Evolutionary conservation across 2,888 invertebrate genomes (phyloP), one percentile per base, ranked within the genome.

Genomic region (Linnaemya tessellans): DNA sequence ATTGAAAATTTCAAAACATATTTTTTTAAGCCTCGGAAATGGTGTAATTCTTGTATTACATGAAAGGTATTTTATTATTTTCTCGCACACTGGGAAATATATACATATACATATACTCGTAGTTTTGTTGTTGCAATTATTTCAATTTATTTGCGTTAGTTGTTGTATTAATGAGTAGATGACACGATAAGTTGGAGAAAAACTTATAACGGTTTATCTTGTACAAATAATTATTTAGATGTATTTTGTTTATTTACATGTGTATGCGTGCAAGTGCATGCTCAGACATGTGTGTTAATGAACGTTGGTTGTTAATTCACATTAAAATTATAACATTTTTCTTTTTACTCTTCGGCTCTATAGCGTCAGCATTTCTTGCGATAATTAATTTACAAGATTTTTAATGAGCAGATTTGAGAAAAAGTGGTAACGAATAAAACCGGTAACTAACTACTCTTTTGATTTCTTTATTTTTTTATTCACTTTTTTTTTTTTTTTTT

Each of bases 121-220:
- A 35, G 11, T 60, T 60, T 71, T 65, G 51, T 54, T 54, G 54
- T 64, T 75, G 65, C 20, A 62, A 73, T 73, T 51, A 73, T 62
- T 49, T 20, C 49, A 9, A 35, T 62, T 35, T 51, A 67, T n/a
- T 15, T 18, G 30, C 11, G n/a, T 43, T 51, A 35, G 65, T 62
- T 60, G 60, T 65, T 68, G 68, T 51, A 38, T 78, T 85, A 80
- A 85, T 82, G 75, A 38, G n/a, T 65, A 62, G 74, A 75, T 71
- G 75, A 67, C 85, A 85, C 25, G 85, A 82, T 80, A 80, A 51
- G 13, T 46, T 25, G 25, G 20, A 41, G 58, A 35, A 65, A 78
- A 49, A 64, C 9, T 71, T 77, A 46, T 85, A 85, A 85, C 85
- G 82, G 85, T 71, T 71, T 58, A 70, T 71, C 77, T 77, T 71